These are phyloP conservation scores for Papilio aristodemus DNA, from an alignment of 1,140 invertebrate species.

Conservation along the genomic window DNA sequence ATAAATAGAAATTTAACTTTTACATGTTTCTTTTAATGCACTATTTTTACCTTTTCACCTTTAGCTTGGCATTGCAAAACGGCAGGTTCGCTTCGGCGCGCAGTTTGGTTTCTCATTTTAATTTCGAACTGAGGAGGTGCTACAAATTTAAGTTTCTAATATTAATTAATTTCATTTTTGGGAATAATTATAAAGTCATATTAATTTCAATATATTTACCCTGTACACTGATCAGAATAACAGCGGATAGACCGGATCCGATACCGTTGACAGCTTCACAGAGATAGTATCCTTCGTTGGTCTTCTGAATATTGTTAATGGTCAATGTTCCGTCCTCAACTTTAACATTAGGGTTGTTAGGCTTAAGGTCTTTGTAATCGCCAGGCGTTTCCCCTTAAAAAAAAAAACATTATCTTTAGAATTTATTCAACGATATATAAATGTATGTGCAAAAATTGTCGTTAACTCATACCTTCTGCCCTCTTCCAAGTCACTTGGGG, in stretches of 20 bases:
- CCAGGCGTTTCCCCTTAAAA: conserved; percentile 91
- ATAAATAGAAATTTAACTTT: background rate
- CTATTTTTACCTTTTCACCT: conserved; percentile 87
- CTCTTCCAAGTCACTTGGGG: conserved; percentile 97
- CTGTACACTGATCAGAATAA: conserved; percentile 95
- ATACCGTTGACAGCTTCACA: conserved; percentile 98
- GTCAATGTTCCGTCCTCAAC: conserved; percentile 92
- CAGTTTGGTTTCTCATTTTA: conserved; percentile 94
- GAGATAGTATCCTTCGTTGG: conserved; percentile 96
- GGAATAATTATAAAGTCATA: background rate
- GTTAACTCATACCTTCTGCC: conserved; percentile 87
- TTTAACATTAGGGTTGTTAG: conserved; percentile 92
- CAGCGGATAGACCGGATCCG: conserved; percentile 94
- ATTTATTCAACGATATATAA: background rate
- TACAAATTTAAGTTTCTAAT: conserved; percentile 67
- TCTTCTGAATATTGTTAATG: conserved; percentile 93
- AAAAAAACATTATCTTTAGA: background rate
- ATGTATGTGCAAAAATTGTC: background rate
- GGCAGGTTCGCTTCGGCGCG: conserved; percentile 93
- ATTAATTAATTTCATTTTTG: conserved; percentile 30
- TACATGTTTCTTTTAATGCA: background rate
- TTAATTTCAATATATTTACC: conserved; percentile 79
- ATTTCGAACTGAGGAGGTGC: conserved; percentile 97
- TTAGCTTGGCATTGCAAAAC: conserved; percentile 97
- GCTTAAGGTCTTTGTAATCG: conserved; percentile 95